Base-by-base conservation (phyloP, 2,888 invertebrate species). In the Morinoia aosen region DNA sequence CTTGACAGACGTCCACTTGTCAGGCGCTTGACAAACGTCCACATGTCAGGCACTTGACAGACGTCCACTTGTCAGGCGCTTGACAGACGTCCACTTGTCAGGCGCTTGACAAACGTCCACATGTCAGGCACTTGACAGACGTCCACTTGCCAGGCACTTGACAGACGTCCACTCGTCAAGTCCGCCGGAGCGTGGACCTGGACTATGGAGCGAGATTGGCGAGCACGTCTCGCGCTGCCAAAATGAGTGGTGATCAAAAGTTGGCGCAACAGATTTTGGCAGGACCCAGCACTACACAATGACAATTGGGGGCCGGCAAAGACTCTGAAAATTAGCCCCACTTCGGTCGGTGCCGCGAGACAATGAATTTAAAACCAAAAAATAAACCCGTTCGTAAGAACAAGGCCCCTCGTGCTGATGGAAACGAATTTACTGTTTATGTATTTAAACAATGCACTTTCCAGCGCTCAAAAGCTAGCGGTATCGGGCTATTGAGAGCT, bases 331-430 rank as follows among this genome's bases (percentile, higher is more conserved):
- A 76, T 76, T 16, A 76, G 25, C 76, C 25, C 76, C 19, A 76
- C 33, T 7, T 76, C 76, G 76, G 19, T 76, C 76, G 61, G 61
- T 19, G 19, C 76, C 76, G 76, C 16, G 76, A 76, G 33, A 76
- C 76, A 76, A 76, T 76, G 76, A 76, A 76, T 76, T 76, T 33
- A 76, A 76, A 76, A 76, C 76, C 48, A 76, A 76, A 76, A 76
- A 76, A 33, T 33, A 2, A 76, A 7, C 76, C 76, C 76, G 33
- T 76, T 76, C 1, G 76, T 76, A 33, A 19, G 33, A 76, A 76
- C 76, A 76, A 76, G 76, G 76, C 76, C 76, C 76, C 33, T 33
- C 76, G 76, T 76, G 76, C 25, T 76, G 25, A 76, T 76, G 25
- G 16, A 76, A 61, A 76, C 3, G 76, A 76, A 2, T 76, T 76